Percentiles rank a stretch among this genome's conserved stretches.
Evolutionary conservation across 2,888 invertebrate species (phyloP).

Genomic region (Timema podura): DNA sequence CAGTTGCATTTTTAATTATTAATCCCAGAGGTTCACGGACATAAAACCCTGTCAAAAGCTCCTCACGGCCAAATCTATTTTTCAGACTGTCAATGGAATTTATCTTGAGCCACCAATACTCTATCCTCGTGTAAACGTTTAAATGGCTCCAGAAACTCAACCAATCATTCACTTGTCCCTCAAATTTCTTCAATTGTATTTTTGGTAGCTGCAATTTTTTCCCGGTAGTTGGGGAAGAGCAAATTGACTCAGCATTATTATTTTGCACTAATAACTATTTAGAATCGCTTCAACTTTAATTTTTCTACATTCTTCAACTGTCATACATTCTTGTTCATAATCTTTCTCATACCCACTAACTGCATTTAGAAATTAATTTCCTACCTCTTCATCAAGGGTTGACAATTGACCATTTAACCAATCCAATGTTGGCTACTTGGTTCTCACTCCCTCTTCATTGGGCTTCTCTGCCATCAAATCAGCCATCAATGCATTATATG

Average conservation of each 20-base stretch:
- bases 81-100: slow-evolving; percentile 33
- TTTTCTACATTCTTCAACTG: neutral
- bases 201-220: neutral
- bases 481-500: neutral
- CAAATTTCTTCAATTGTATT: slow-evolving; percentile 4
- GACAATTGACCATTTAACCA: neutral
- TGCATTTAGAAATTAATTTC: neutral
- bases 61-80: neutral
- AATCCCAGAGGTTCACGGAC: neutral
- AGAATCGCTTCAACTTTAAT: neutral
- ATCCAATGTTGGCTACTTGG: neutral
- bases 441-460: neutral
- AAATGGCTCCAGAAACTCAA: slow-evolving; percentile 36
- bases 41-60: neutral
- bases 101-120: slow-evolving; percentile 29
- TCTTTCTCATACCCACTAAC: neutral
- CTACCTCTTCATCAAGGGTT: neutral
- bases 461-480: neutral
- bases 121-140: slow-evolving; percentile 34
- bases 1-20: neutral
- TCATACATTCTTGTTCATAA: neutral
- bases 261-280: neutral
- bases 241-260: neutral
- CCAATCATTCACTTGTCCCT: slow-evolving; percentile 23
- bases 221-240: neutral